Evolutionary conservation across 1,140 invertebrate species (phyloP), one percentile per base, ranked within the genome.

Genomic region (Aethina tumida): DNA sequence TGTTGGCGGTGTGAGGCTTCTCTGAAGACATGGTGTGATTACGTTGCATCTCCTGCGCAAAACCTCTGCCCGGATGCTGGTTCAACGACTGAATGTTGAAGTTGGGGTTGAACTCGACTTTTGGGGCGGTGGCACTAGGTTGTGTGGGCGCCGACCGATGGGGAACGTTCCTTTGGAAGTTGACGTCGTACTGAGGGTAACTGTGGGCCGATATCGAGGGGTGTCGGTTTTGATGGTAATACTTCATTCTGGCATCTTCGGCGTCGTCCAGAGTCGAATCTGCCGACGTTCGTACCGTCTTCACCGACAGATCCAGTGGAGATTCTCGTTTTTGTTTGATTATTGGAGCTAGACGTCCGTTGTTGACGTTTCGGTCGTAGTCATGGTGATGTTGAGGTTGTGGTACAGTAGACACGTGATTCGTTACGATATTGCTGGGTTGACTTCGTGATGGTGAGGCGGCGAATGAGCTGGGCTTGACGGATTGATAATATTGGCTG

Each of bases 301-400:
- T 88, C 20, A 89, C 83, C 0, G 84, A 88, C 8, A 89, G 64
- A 61, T 90, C 86, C 27, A 90, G 56, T 0, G 84, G 84, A 1
- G 82, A 86, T 54, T 86, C 80, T 20, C 75, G 67, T 58, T 76
- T 81, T 32, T 60, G 58, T 44, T 50, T 58, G 14, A 44, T 43
- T 12, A 46, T 44, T 17, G 39, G 31, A 19, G 35, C 10, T 13
- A 22, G n/a, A n/a, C n/a, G n/a, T n/a, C n/a, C n/a, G n/a, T n/a
- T n/a, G n/a, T n/a, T n/a, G n/a, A n/a, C n/a, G n/a, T n/a, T n/a
- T n/a, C n/a, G n/a, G n/a, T n/a, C n/a, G n/a, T n/a, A n/a, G n/a
- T n/a, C n/a, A n/a, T n/a, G n/a, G n/a, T n/a, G n/a, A n/a, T n/a
- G n/a, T n/a, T n/a, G n/a, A n/a, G n/a, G n/a, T n/a, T n/a, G n/a